Evolutionary conservation across 2,797 vertebrate genomes (phyloP).

Genomic region (Coregonus sp.): DNA sequence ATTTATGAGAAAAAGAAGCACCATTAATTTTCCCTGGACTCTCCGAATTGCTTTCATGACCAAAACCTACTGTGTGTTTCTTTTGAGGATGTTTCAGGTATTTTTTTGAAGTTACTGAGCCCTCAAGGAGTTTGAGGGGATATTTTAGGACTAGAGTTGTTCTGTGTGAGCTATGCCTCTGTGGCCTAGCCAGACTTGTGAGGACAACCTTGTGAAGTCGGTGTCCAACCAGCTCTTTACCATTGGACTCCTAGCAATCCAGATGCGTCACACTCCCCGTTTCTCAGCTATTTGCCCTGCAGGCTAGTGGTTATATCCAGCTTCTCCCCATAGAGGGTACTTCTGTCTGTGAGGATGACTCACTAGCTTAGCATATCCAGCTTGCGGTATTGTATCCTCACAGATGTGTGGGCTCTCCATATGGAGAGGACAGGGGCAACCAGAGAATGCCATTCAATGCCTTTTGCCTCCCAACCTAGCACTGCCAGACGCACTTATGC

Average conservation of each 20-base stretch:
- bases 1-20: background rate
- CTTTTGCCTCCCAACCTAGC: background rate
- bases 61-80: background rate
- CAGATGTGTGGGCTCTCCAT: background rate
- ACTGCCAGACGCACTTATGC: background rate
- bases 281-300: background rate
- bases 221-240: background rate
- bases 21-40: background rate
- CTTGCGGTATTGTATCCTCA: background rate
- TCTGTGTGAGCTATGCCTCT: background rate
- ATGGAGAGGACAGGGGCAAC: background rate
- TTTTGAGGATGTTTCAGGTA: too few relatives aligned
- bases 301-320: slow-evolving; percentile 11
- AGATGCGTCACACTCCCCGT: slow-evolving; percentile 10
- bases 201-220: background rate
- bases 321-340: slow-evolving; percentile 5
- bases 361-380: slow-evolving; percentile 16
- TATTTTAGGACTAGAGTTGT: slow-evolving; percentile 13
- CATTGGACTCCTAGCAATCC: slow-evolving; percentile 12
- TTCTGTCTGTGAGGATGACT: slow-evolving; percentile 25
- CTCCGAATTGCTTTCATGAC: too few relatives aligned
- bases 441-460: background rate
- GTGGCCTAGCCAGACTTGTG: background rate
- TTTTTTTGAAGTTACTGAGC: background rate
- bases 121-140: background rate